These are phyloP conservation scores for Hydrotaea diabolus DNA, from an alignment of 2,888 invertebrate genomes.

Conservation along the genomic window DNA sequence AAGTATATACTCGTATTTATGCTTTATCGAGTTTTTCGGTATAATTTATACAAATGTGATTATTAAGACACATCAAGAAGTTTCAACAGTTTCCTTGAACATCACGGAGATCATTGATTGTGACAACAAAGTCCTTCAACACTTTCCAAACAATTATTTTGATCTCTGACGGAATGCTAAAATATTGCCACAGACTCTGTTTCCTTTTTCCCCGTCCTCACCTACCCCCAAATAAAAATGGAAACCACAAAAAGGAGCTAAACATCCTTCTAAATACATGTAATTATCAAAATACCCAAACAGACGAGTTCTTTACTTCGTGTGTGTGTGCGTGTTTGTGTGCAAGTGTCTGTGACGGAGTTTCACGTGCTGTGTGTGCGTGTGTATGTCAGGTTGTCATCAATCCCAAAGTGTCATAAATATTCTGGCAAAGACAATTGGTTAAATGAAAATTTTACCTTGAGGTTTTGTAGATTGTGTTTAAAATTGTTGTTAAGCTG, in stretches of 20 bases:
- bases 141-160: conserved; percentile 20
- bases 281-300: not conserved
- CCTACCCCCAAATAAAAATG: not conserved
- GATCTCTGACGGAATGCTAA: conserved; percentile 26
- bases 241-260: not conserved
- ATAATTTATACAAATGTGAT: conserved; percentile 14
- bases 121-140: conserved; percentile 27
- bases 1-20: not conserved
- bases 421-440: conserved; percentile 36
- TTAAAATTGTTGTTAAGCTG: conserved; percentile 17
- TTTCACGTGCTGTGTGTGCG: not conserved
- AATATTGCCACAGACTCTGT: conserved; percentile 15
- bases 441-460: conserved; percentile 39
- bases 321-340: not conserved
- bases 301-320: too few species aligned
- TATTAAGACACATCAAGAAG: not conserved
- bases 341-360: not conserved
- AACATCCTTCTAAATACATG: conserved; percentile 14
- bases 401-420: conserved; percentile 44
- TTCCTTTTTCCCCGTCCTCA: not conserved
- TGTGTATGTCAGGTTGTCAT: conserved; percentile 3
- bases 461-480: conserved; percentile 33
- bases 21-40: too few species aligned
- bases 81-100: conserved; percentile 8
- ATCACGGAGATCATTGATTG: conserved; percentile 32